Base-by-base conservation (phyloP, 2,888 invertebrate genomes). In the Eupithecia exiguata region DNA sequence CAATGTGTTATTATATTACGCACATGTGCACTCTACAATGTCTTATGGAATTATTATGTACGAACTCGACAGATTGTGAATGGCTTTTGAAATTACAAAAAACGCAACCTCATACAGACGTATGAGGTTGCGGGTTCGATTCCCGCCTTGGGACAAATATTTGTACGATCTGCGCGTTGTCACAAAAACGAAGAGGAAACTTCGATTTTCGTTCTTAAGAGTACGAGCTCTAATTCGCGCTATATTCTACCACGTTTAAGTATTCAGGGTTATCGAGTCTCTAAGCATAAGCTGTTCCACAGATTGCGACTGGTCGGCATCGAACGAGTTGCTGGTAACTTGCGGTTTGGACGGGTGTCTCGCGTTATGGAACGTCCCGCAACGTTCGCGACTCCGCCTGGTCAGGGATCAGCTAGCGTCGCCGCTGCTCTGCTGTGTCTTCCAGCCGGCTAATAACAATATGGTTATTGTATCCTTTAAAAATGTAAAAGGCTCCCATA, bases 391-490 rank as follows among this genome's bases (percentile, higher is more conserved):
- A 77, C 91, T 97, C 79, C 92, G 97, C 49, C 92, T 94, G 10
- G 96, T 97, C 74, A 89, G 88, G 68, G 97, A 97, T 89, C 96
- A 96, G 80, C 92, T 95, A 69, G 91, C 88, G 68, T 95, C 96
- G 71, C 95, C 96, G 85, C 91, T 97, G 74, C 91, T 96, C 1
- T 96, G 96, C 85, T 97, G 97, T 88, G 95, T 96, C 69, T 98
- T 98, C 91, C 97, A 97, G 86, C 98, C 98, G 0, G 95, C 96
- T 66, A 98, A 98, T 87, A 98, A 98, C 86, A 98, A 98, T 90
- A 96, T 98, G 94, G 96, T 98, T 81, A 96, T 97, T 84, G 97
- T 97, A 96, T 96, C 96, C 96, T 96, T 95, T 92, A 30, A 5
- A 30, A 30, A n/a, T n/a, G n/a, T n/a, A n/a, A n/a, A n/a, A n/a